Percentiles rank a stretch among this genome's conserved stretches.
Conservation (phyloP, 2,888 invertebrate species). For the Autographa gamma region DNA sequence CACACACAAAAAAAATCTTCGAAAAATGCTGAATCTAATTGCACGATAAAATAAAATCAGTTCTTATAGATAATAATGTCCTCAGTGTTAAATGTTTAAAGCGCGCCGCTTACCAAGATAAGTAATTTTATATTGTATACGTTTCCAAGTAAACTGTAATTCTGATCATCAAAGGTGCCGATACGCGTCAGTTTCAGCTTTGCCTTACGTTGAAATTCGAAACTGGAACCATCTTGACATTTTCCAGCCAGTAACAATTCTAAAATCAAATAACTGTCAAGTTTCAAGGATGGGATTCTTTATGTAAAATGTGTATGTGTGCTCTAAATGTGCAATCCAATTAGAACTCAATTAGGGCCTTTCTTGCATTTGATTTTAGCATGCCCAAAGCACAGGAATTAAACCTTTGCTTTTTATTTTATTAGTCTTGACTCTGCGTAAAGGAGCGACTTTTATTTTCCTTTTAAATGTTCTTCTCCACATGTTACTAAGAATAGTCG, state of each 20-base stretch:
- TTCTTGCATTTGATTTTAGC: background rate
- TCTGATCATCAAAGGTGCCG: slow-evolving; percentile 67
- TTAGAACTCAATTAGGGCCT: background rate
- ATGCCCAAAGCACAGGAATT: background rate
- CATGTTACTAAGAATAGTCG: no score
- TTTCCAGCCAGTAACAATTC: slow-evolving; percentile 31
- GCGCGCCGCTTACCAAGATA: slow-evolving; percentile 60
- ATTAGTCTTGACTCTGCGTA: background rate
- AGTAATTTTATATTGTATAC: slow-evolving; percentile 70
- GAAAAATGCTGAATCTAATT: slow-evolving; percentile 13
- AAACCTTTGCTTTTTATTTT: no score
- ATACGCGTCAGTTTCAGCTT: slow-evolving; percentile 61
- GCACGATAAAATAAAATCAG: slow-evolving; percentile 46
- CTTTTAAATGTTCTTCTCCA: background rate
- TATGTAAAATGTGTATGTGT: background rate
- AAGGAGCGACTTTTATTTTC: background rate
- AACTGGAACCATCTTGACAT: slow-evolving; percentile 35
- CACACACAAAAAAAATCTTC: background rate
- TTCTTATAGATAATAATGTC: slow-evolving; percentile 46
- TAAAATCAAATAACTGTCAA: slow-evolving; percentile 8
- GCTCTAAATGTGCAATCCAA: background rate
- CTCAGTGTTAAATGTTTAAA: slow-evolving; percentile 49
- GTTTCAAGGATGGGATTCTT: background rate
- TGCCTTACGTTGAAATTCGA: slow-evolving; percentile 63
- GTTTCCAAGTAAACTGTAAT: slow-evolving; percentile 72